A percentile compares a stretch with the other conserved stretches of the same genome.
phyloP scores from a whole-genome alignment of 1,140 invertebrate species.

The Dolichoris vasculosae region DNA sequence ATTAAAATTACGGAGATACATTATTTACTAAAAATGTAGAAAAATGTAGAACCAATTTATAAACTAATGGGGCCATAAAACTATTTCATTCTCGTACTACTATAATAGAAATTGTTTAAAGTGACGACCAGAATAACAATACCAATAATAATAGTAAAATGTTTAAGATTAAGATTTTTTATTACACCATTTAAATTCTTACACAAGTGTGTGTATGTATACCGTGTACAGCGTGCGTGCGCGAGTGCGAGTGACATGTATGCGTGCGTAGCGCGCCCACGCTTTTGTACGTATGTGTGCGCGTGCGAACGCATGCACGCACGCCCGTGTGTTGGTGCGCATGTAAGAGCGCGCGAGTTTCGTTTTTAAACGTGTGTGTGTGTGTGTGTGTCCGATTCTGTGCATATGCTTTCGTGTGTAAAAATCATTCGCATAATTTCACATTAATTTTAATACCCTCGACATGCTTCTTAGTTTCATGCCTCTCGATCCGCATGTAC shows the following conservation, averaged over 20 bases:
- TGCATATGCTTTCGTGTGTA: neutral
- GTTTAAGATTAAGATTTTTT: slow-evolving; percentile 16
- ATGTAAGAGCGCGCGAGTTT: neutral
- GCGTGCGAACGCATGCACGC: neutral
- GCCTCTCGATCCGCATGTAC: neutral
- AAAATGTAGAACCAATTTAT: neutral
- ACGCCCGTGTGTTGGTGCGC: neutral
- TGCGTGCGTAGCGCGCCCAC: neutral
- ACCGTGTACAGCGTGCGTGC: neutral
- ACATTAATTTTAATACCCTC: no score
- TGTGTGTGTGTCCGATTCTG: neutral
- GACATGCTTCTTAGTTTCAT: neutral
- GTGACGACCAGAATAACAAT: neutral
- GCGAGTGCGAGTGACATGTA: neutral
- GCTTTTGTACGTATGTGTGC: neutral
- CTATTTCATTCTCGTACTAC: neutral
- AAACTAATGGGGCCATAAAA: neutral
- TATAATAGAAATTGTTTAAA: neutral
- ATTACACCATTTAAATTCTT: slow-evolving; percentile 13
- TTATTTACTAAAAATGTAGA: neutral
- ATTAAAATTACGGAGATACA: neutral
- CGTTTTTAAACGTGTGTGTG: no score
- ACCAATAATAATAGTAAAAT: neutral
- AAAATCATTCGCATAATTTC: neutral
- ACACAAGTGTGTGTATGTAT: neutral